Evolutionary conservation across 2,797 vertebrate species (phyloP).

Genomic region (Gymnocypris eckloni): DNA sequence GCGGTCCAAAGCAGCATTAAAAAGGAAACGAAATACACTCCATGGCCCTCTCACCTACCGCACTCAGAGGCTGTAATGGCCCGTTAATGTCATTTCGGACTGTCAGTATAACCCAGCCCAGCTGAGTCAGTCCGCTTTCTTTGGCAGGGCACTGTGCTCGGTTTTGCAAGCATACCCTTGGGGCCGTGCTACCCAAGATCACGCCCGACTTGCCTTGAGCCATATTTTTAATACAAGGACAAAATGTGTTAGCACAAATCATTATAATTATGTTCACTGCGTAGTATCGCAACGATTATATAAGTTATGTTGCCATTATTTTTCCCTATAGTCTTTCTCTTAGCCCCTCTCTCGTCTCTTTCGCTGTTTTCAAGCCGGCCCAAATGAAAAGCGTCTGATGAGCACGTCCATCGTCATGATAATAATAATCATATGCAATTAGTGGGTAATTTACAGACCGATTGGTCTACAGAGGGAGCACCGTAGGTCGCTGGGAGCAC

Average conservation of each 20-base stretch:
- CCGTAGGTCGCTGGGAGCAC: constrained; percentile 40
- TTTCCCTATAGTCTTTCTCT: constrained; percentile 64
- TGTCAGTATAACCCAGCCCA: constrained; percentile 71
- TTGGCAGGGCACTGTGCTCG: constrained; percentile 72
- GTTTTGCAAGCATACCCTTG: constrained; percentile 72
- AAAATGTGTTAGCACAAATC: constrained; percentile 77
- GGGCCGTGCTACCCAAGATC: constrained; percentile 69
- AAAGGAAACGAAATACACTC: constrained; percentile 71
- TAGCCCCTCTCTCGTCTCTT: constrained; percentile 49
- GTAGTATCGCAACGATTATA: constrained; percentile 71
- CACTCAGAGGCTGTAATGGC: constrained; percentile 50
- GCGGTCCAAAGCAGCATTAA: constrained; percentile 69
- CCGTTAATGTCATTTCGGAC: constrained; percentile 76
- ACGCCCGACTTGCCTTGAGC: constrained; percentile 72
- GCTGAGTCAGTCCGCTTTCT: constrained; percentile 68
- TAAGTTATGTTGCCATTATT: constrained; percentile 70
- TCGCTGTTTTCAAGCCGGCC: constrained; percentile 58
- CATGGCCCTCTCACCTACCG: constrained; percentile 66
- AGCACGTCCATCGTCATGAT: constrained; percentile 67
- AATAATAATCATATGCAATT: constrained; percentile 72
- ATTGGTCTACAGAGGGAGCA: constrained; percentile 61
- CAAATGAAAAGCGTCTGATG: constrained; percentile 64
- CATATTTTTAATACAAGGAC: constrained; percentile 79
- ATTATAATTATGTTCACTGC: constrained; percentile 76
- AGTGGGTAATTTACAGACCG: constrained; percentile 67